Evolutionary conservation across 2,113 vertebrate species (phyloP).

Genomic region (Oryzias melastigma): DNA sequence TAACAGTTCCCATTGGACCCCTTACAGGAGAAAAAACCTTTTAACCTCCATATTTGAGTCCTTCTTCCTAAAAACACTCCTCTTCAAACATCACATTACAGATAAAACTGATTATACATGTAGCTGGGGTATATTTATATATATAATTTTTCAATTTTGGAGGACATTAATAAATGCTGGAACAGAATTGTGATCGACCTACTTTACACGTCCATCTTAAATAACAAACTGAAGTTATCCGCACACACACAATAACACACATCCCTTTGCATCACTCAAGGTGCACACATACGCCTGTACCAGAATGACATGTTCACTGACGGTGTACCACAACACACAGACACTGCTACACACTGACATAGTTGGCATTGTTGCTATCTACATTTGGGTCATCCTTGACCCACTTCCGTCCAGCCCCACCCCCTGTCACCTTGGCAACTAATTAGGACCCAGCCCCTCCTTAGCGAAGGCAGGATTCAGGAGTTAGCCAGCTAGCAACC

Average conservation of each 20-base stretch:
- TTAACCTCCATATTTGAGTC: constrained; percentile 39
- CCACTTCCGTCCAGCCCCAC: constrained; percentile 20
- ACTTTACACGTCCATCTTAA: too few species aligned
- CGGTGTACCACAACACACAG: constrained; percentile 49
- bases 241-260: constrained; percentile 1
- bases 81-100: constrained; percentile 5
- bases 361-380: constrained; percentile 55
- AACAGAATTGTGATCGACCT: constrained; percentile 5
- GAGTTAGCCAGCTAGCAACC: constrained; percentile 30
- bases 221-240: not conserved
- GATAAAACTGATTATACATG: constrained; percentile 18
- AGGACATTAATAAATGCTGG: constrained; percentile 6
- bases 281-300: constrained; percentile 1
- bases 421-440: constrained; percentile 47
- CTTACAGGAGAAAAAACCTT: constrained; percentile 24
- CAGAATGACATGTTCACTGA: constrained; percentile 37
- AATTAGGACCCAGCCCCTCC: not conserved
- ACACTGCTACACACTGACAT: constrained; percentile 46
- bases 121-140: not conserved
- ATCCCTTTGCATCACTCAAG: constrained; percentile 1
- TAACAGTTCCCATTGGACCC: constrained; percentile 22
- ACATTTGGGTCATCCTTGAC: constrained; percentile 45
- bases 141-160: constrained; percentile 4
- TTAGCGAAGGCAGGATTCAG: constrained; percentile 9
- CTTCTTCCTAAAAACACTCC: constrained; percentile 5